These are phyloP conservation scores for Leptocoma aspasia DNA, from an alignment of 2,113 vertebrate genomes.

Conservation along the genomic window DNA sequence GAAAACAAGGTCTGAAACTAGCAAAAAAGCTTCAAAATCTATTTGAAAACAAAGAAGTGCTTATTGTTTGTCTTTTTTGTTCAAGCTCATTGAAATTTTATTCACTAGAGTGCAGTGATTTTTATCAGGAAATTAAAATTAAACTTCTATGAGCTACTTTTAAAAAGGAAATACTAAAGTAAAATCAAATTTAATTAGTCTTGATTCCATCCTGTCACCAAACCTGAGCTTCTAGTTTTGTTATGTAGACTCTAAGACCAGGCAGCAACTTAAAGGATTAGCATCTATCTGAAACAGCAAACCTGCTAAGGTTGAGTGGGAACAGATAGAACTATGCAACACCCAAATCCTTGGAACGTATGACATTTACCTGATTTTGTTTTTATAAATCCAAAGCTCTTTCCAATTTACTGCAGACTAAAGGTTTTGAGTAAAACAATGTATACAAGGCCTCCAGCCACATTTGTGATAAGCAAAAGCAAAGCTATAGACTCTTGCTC, in stretches of 20 bases:
- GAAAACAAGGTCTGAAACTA: neutral
- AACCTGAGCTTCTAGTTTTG: neutral
- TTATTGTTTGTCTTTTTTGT: neutral
- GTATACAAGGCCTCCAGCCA: neutral
- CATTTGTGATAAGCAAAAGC: neutral
- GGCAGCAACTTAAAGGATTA: neutral
- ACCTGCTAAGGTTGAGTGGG: neutral
- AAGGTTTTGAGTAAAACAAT: neutral
- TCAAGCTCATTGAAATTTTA: neutral
- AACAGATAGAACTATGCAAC: neutral
- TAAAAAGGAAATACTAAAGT: neutral
- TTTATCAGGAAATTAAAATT: neutral
- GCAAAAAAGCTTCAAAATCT: neutral
- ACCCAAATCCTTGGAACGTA: neutral
- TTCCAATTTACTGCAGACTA: neutral
- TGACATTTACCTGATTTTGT: neutral
- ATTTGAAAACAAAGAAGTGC: neutral
- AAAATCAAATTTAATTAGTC: neutral
- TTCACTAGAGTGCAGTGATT: neutral
- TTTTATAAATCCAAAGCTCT: neutral
- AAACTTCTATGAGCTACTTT: neutral
- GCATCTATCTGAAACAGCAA: neutral
- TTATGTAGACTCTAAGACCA: neutral
- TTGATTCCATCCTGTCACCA: neutral
- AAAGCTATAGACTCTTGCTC: neutral